These are phyloP conservation scores for Aplysia californica DNA, from an alignment of 1,140 invertebrate species.

Conservation along the genomic window DNA sequence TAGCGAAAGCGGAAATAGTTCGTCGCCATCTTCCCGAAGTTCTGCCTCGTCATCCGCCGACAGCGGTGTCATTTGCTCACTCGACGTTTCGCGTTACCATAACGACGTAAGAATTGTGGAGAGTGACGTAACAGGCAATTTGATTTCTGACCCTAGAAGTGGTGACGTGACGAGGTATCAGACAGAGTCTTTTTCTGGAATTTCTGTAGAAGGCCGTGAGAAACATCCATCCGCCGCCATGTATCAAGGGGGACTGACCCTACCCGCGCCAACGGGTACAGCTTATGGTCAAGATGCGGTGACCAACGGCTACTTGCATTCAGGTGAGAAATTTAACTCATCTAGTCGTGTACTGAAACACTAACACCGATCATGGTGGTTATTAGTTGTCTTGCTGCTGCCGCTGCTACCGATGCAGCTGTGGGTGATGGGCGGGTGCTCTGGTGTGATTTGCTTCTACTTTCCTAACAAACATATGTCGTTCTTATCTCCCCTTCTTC, in stretches of 20 bases:
- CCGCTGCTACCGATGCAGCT: no score
- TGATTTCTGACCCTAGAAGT: background rate
- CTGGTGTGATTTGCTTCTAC: no score
- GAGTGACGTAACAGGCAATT: no score
- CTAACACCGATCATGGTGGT: background rate
- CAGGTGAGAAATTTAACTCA: background rate
- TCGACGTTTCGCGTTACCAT: no score
- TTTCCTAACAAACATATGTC: background rate
- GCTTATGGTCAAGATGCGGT: constrained; percentile 11
- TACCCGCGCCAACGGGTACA: background rate
- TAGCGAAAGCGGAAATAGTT: no score
- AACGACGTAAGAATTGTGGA: background rate
- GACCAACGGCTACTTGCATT: constrained; percentile 15
- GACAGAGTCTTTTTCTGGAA: no score
- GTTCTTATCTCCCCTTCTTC: background rate
- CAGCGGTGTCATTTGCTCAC: background rate
- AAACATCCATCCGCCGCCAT: background rate
- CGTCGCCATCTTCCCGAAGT: no score
- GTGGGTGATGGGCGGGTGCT: no score
- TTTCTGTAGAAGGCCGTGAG: no score
- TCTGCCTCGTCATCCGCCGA: no score
- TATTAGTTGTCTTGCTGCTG: background rate
- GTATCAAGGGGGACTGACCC: constrained; percentile 18
- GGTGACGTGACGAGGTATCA: background rate
- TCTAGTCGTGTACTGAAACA: background rate